A percentile compares a stretch with the other conserved stretches of the same genome.
Conservation (phyloP, 2,888 invertebrate species). For the Thalpophila matura region DNA sequence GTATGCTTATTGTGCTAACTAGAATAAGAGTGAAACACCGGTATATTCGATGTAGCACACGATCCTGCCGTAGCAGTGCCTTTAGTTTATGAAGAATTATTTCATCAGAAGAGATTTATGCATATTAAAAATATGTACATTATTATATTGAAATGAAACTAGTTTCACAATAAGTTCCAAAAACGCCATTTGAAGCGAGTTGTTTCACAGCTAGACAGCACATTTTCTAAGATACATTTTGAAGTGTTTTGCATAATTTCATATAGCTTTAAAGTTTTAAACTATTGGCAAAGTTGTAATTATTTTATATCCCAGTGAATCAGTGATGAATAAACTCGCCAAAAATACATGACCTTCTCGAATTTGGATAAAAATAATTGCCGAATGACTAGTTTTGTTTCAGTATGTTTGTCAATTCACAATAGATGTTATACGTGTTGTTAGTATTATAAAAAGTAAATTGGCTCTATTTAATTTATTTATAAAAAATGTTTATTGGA, state of each 20-base stretch:
- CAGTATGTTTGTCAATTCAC: constrained; percentile 17
- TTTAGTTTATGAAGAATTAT: constrained; percentile 25
- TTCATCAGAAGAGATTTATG: constrained; percentile 12
- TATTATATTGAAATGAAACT: constrained; percentile 9
- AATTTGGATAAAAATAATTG: no score
- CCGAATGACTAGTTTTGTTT: constrained; percentile 2
- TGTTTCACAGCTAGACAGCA: no score
- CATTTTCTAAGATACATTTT: no score
- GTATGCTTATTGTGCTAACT: constrained; percentile 8
- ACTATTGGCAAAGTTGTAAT: no score
- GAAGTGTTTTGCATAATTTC: no score
- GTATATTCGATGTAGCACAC: constrained; percentile 24
- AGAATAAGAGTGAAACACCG: neutral
- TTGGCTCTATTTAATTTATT: constrained; percentile 30
- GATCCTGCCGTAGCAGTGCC: constrained; percentile 58
- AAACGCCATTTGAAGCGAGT: no score
- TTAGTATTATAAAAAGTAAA: constrained; percentile 18
- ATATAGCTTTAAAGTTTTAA: no score
- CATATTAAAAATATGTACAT: neutral
- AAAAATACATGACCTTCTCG: no score
- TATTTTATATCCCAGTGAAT: neutral
- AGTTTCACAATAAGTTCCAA: constrained; percentile 2
- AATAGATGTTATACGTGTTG: constrained; percentile 8
- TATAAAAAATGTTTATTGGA: constrained; percentile 45
- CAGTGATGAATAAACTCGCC: no score